A percentile compares a stretch with the other conserved stretches of the same genome.
Conservation (phyloP, 2,797 vertebrate species). For the Cuculus canorus region DNA sequence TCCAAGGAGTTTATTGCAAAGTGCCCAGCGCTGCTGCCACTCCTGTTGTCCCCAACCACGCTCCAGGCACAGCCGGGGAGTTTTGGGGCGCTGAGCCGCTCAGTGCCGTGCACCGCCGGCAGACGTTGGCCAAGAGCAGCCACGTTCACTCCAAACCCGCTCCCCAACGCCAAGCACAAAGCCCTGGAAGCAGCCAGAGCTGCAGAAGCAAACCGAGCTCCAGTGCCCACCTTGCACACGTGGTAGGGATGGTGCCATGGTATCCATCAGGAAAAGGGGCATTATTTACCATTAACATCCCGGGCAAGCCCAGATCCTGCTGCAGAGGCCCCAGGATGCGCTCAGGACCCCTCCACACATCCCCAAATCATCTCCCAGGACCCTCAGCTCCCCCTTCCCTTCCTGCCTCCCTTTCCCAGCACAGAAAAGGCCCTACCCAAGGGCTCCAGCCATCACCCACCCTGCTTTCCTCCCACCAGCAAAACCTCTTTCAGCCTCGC, state of each 20-base stretch:
- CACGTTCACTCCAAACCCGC: too few species aligned
- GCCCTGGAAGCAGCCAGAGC: too few species aligned
- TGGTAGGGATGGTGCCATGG: too few species aligned
- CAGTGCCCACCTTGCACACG: too few species aligned
- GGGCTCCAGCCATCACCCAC: neutral
- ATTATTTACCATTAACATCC: neutral
- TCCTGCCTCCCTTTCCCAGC: neutral
- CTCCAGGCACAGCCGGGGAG: too few species aligned
- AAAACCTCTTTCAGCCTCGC: neutral
- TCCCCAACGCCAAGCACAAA: too few species aligned
- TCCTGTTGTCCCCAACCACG: too few species aligned
- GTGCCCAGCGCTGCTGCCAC: too few species aligned
- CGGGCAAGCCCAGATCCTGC: rapidly evolving
- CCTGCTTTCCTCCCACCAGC: neutral
- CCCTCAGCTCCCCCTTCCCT: neutral
- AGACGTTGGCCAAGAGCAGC: too few species aligned
- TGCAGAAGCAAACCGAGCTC: too few species aligned
- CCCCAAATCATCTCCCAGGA: neutral
- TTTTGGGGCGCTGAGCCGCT: too few species aligned
- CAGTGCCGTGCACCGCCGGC: too few species aligned
- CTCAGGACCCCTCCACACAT: rapidly evolving
- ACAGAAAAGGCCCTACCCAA: rapidly evolving
- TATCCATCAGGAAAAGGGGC: neutral
- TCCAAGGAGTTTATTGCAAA: neutral
- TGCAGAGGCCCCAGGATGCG: neutral